A percentile compares a stretch with the other conserved stretches of the same genome.
These are phyloP conservation scores for Drosophila bocki DNA, from an alignment of 1,140 invertebrate species.

Conservation along the genomic window DNA sequence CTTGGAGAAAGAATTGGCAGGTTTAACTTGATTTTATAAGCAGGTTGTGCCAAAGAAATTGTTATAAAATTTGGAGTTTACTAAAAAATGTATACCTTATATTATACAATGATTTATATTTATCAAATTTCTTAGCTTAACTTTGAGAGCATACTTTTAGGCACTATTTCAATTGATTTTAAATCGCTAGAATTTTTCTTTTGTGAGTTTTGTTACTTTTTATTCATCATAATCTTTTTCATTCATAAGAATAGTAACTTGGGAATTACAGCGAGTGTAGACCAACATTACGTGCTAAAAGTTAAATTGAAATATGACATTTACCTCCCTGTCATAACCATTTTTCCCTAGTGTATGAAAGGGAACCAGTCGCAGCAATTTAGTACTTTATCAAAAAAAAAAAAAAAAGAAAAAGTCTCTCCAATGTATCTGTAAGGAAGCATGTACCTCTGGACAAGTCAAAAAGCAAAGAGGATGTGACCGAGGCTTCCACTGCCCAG, in stretches of 20 bases:
- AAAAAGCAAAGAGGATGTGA: constrained; percentile 28
- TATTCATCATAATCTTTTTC: background rate
- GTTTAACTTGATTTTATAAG: too few species aligned
- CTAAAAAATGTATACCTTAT: too few species aligned
- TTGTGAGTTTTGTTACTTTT: background rate
- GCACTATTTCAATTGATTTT: background rate
- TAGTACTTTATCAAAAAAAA: constrained; percentile 34
- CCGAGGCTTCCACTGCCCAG: constrained; percentile 44
- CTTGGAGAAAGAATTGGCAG: background rate
- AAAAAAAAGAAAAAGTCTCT: background rate
- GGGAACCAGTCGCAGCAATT: constrained; percentile 18
- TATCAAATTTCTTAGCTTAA: too few species aligned
- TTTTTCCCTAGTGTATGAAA: constrained; percentile 20
- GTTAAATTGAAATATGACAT: constrained; percentile 6
- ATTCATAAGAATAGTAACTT: background rate
- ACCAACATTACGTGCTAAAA: background rate
- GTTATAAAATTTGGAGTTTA: too few species aligned
- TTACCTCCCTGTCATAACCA: background rate
- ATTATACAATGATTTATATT: background rate
- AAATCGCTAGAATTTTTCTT: background rate
- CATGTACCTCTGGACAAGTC: constrained; percentile 44
- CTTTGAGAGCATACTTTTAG: background rate
- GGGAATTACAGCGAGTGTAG: background rate
- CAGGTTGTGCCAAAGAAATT: too few species aligned
- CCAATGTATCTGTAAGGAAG: constrained; percentile 33